Conservation (phyloP, 2,888 invertebrate species). For the Lampropteryx suffumata region DNA sequence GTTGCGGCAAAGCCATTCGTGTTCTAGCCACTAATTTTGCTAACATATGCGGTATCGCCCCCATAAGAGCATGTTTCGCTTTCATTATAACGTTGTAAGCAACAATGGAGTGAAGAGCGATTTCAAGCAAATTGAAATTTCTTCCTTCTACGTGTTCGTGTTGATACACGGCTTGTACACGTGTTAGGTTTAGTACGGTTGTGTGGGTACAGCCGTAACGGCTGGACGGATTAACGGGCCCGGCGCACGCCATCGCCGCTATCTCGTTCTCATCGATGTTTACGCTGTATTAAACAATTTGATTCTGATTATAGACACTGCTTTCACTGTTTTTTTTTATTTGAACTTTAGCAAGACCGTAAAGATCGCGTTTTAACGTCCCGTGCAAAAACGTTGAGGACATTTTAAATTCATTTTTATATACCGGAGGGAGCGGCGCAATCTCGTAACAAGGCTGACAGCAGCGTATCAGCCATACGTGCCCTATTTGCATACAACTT, state of each 20-base stretch:
- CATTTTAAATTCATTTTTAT: constrained; percentile 28
- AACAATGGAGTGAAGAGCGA: constrained; percentile 43
- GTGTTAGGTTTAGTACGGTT: constrained; percentile 28
- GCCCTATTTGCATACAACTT: constrained; percentile 42
- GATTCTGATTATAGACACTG: constrained; percentile 70
- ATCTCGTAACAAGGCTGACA: constrained; percentile 30
- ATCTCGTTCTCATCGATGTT: constrained; percentile 74
- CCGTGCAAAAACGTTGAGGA: constrained; percentile 11
- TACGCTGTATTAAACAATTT: constrained; percentile 77
- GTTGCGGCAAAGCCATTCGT: constrained; percentile 21
- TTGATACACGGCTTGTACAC: constrained; percentile 25
- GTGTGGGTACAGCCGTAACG: constrained; percentile 38
- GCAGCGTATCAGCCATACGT: constrained; percentile 26
- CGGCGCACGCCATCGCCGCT: constrained; percentile 66
- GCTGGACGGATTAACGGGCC: constrained; percentile 64
- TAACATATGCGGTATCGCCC: constrained; percentile 28
- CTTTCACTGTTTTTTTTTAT: constrained; percentile 46
- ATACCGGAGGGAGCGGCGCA: constrained; percentile 24
- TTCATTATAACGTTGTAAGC: constrained; percentile 46
- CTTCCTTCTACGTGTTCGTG: constrained; percentile 56
- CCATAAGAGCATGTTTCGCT: constrained; percentile 43
- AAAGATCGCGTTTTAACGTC: constrained; percentile 13
- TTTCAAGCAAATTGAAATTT: constrained; percentile 71
- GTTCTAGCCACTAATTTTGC: constrained; percentile 30
- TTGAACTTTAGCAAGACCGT: constrained; percentile 14